Evolutionary conservation across 2,888 invertebrate species (phyloP), one percentile per base, ranked within the genome.

Genomic region (Ophion slaviceki): DNA sequence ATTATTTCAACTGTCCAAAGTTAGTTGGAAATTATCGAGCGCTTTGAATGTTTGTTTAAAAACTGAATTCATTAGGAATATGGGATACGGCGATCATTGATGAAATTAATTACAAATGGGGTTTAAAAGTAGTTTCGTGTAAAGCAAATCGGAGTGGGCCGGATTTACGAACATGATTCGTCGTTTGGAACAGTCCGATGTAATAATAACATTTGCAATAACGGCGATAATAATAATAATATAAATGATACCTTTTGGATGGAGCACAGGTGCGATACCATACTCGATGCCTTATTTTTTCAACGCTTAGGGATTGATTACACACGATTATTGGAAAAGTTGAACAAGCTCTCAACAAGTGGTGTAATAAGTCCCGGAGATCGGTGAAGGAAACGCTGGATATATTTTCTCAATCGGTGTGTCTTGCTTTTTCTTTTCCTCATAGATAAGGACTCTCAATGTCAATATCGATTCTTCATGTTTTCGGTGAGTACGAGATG

Each of bases 261-360:
- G 40, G 8, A 40, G 40, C 40, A 40, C 40, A 40, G 40, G 40
- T 40, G 40, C 40, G 40, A 40, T 40, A 40, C 1, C 40, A 1
- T 53, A 17, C 4, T 17, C 47, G 17, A 32, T 17, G 17, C 11
- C 7, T 17, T 14, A 7, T 14, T 70, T 47, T 14, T 14, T 53
- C 14, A 17, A 53, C 1, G 11, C 3, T 8, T 28, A 17, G 17
- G 10, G 14, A 67, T 67, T 67, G 6, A 67, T n/a, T 36, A 66
- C 24, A 10, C 45, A n/a, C 6, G 20, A 47, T 14, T 24, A 47
- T 47, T 64, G 7, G 36, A 28, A 70, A 40, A 20, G 53, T 70
- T 53, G 53, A 24, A 70, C 53, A 70, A 70, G 20, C 32, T 36
- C 32, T 32, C 28, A 64, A 64, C 17, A 32, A 64, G 64, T 45